Evolutionary conservation across 2,113 vertebrate genomes (phyloP).

Genomic region (Burhinus bistriatus): DNA sequence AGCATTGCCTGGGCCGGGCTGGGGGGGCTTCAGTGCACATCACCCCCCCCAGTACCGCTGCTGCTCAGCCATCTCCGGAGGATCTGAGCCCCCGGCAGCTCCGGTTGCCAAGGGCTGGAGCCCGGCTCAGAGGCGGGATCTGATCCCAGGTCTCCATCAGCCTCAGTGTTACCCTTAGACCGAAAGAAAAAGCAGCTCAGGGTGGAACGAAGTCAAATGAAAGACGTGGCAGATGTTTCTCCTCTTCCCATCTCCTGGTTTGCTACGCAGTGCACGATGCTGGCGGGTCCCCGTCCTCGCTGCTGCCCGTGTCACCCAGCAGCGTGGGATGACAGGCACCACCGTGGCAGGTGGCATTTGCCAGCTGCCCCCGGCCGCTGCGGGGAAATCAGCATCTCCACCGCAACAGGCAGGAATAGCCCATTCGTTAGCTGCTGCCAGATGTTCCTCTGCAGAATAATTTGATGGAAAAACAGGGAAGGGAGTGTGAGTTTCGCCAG

Average conservation of each 20-base stretch:
- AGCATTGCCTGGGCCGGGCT: background rate
- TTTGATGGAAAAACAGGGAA: slow-evolving; percentile 15
- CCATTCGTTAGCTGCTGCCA: background rate
- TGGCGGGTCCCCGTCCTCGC: rapidly evolving
- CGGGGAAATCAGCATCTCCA: rapidly evolving
- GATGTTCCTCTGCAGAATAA: slow-evolving; percentile 34
- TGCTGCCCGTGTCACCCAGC: background rate
- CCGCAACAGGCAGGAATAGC: background rate
- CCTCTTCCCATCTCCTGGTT: background rate
- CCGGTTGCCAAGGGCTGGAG: background rate
- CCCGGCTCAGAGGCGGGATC: background rate
- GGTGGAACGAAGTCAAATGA: background rate
- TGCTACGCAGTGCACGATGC: rapidly evolving
- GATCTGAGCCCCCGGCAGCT: background rate
- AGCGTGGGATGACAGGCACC: background rate
- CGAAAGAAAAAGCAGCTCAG: background rate
- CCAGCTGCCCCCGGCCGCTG: background rate
- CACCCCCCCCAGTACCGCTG: rapidly evolving
- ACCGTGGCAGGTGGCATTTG: background rate
- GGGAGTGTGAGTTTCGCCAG: background rate
- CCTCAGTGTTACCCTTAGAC: background rate
- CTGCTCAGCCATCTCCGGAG: background rate
- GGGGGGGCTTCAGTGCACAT: rapidly evolving
- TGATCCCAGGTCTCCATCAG: background rate
- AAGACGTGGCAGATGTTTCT: slow-evolving; percentile 28